Evolutionary conservation across 2,888 invertebrate species (phyloP).

Genomic region (Hemithea aestivaria): DNA sequence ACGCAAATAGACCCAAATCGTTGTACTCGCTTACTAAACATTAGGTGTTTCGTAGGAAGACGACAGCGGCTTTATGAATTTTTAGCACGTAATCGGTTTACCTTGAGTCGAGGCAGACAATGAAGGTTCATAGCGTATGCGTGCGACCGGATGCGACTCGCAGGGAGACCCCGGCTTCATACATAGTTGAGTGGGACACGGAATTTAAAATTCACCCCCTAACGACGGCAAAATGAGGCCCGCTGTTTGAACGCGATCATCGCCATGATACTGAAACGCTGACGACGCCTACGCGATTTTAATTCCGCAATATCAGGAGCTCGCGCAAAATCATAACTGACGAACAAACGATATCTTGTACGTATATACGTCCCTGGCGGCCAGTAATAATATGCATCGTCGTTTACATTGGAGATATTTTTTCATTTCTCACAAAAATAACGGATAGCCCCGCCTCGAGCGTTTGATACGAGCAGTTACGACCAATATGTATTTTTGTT

Average conservation of each 20-base stretch:
- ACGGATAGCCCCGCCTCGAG: constrained; percentile 46
- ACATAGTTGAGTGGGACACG: constrained; percentile 66
- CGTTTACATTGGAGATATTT: constrained; percentile 65
- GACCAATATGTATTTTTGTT: constrained; percentile 44
- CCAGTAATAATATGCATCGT: constrained; percentile 68
- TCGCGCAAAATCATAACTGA: constrained; percentile 26
- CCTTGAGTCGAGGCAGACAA: constrained; percentile 60
- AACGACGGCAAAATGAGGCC: constrained; percentile 58
- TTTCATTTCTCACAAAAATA: constrained; percentile 61
- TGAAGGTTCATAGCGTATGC: constrained; percentile 57
- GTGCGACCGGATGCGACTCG: constrained; percentile 59
- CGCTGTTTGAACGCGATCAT: constrained; percentile 57
- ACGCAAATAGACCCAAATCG: constrained; percentile 41
- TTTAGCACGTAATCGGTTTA: constrained; percentile 71
- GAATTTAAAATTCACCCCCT: constrained; percentile 72
- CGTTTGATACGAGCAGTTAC: constrained; percentile 53
- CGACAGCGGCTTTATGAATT: constrained; percentile 67
- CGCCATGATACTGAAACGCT: constrained; percentile 38
- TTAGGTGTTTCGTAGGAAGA: constrained; percentile 48
- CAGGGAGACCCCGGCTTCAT: constrained; percentile 60
- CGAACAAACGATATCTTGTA: constrained; percentile 45
- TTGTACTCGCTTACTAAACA: constrained; percentile 51
- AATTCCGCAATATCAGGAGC: constrained; percentile 15
- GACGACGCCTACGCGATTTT: constrained; percentile 20
- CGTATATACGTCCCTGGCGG: constrained; percentile 58